Percentiles rank a stretch among this genome's conserved stretches.
Conservation (phyloP, 2,888 invertebrate genomes). For the Leistus spinibarbis region DNA sequence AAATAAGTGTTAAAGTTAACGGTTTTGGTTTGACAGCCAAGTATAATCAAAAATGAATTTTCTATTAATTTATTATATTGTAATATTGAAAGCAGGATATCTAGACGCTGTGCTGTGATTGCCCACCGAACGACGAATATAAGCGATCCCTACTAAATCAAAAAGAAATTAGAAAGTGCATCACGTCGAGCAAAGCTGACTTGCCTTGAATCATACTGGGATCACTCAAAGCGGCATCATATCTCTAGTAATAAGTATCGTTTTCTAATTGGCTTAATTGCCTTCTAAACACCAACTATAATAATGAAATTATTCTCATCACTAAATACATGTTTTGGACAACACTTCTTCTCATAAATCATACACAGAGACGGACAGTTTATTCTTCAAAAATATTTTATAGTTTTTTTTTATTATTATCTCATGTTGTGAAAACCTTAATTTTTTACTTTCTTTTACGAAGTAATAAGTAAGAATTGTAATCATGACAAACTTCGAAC, state of each 20-base stretch:
- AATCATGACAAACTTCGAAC: no score
- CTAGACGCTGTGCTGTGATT: background rate
- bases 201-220: no score
- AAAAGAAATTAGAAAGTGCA: constrained; percentile 27
- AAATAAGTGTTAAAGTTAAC: constrained; percentile 3
- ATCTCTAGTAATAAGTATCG: constrained; percentile 13
- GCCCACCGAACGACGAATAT: background rate
- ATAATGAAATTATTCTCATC: constrained; percentile 13
- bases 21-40: constrained; percentile 2
- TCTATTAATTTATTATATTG: constrained; percentile 22
- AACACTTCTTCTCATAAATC: background rate
- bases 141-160: constrained; percentile 16
- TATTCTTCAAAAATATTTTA: background rate
- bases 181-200: background rate
- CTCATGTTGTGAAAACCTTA: no score
- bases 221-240: background rate
- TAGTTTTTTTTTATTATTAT: background rate
- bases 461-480: no score
- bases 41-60: constrained; percentile 24
- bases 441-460: no score
- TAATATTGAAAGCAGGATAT: constrained; percentile 11
- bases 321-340: background rate
- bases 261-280: constrained; percentile 28
- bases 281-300: constrained; percentile 18
- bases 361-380: background rate